Conservation (phyloP, 1,140 invertebrate species). For the Bombus cullumanus region DNA sequence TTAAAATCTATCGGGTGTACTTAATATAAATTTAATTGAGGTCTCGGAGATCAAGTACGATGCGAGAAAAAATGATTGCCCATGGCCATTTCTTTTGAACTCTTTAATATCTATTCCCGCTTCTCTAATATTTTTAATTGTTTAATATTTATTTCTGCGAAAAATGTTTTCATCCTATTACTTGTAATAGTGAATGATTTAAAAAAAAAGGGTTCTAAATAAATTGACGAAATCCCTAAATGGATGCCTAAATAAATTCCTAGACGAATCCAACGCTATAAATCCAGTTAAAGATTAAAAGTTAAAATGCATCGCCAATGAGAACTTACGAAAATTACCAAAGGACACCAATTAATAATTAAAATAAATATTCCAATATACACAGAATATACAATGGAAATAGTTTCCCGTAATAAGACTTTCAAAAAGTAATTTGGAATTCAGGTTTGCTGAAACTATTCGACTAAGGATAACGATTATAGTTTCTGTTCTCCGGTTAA, state of each 20-base stretch:
- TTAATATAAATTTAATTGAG: not conserved
- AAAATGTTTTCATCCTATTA: not conserved
- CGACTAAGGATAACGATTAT: not conserved
- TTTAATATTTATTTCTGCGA: not conserved
- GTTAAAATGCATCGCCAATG: no score
- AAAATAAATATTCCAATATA: not conserved
- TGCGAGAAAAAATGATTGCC: not conserved
- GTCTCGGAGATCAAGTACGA: not conserved
- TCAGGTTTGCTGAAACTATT: not conserved
- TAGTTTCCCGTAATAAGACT: not conserved
- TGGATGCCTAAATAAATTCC: no score
- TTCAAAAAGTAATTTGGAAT: not conserved
- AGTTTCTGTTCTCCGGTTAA: not conserved
- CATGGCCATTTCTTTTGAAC: not conserved
- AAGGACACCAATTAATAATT: no score
- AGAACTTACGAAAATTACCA: no score
- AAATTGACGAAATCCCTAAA: no score
- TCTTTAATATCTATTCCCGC: not conserved
- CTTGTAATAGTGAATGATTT: not conserved
- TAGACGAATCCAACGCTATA: no score
- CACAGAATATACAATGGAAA: not conserved
- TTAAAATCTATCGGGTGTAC: not conserved
- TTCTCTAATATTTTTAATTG: not conserved
- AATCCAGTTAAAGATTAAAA: no score
- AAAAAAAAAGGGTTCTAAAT: rapidly evolving